phyloP scores from a whole-genome alignment of 2,888 invertebrate species.

The Mesochorus sp. region DNA sequence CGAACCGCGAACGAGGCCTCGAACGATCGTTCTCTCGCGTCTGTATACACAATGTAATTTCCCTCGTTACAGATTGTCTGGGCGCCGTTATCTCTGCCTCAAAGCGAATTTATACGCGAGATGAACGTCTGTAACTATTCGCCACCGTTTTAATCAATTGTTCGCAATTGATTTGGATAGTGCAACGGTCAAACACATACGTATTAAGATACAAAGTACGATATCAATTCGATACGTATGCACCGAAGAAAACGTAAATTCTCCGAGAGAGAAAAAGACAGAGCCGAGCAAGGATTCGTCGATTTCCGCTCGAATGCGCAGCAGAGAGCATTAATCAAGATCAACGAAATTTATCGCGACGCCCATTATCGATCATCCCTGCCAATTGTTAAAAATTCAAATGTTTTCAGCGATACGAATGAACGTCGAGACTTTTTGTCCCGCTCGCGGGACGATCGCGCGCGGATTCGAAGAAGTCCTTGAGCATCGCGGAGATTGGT shows the following conservation, averaged over 20 bases:
- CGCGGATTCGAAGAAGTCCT: constrained; percentile 64
- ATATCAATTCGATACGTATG: constrained; percentile 36
- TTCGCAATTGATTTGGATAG: constrained; percentile 62
- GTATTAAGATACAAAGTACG: constrained; percentile 21
- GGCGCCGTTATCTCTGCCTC: constrained; percentile 16
- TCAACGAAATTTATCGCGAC: neutral
- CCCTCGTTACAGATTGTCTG: constrained; percentile 30
- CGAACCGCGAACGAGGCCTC: constrained; percentile 62
- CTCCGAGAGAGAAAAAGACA: neutral
- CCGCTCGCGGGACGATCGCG: neutral
- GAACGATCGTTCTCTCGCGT: constrained; percentile 5
- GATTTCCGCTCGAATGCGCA: constrained; percentile 11
- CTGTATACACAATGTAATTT: constrained; percentile 35
- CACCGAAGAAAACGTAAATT: neutral
- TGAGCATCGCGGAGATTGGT: constrained; percentile 20
- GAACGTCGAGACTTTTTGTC: constrained; percentile 30
- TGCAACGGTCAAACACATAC: constrained; percentile 33
- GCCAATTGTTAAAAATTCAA: no score
- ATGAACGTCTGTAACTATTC: constrained; percentile 44
- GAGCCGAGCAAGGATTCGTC: constrained; percentile 23
- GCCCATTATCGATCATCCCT: constrained; percentile 10
- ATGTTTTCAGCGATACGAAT: neutral
- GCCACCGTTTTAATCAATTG: constrained; percentile 67
- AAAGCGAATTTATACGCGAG: constrained; percentile 50
- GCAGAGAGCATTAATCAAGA: neutral